Evolutionary conservation across 1,140 invertebrate species (phyloP).

Genomic region (Drosophila equinoxialis): DNA sequence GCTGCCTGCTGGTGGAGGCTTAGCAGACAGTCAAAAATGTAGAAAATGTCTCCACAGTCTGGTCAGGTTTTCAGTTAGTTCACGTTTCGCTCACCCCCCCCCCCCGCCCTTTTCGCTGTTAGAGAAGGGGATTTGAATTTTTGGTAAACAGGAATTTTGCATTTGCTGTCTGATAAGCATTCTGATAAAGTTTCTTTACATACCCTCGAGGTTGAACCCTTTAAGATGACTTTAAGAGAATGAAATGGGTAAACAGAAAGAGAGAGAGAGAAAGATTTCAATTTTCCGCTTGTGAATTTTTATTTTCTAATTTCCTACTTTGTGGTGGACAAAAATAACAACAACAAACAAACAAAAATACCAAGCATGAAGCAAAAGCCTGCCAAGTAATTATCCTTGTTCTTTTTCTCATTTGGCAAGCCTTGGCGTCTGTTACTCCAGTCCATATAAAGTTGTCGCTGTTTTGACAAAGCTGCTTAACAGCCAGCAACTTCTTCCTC

Average conservation of each 20-base stretch:
- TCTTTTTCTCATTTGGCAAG: constrained; percentile 36
- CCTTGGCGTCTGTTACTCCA: constrained; percentile 27
- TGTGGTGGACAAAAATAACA: constrained; percentile 38
- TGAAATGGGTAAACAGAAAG: neutral
- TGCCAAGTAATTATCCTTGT: constrained; percentile 78
- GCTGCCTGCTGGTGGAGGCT: neutral
- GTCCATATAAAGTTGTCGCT: constrained; percentile 62
- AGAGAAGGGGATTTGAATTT: constrained; percentile 51
- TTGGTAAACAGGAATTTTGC: constrained; percentile 73
- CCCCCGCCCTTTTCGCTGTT: neutral
- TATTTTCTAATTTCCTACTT: constrained; percentile 80
- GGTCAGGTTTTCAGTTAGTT: constrained; percentile 7
- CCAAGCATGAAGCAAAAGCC: neutral
- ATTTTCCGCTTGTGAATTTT: constrained; percentile 79
- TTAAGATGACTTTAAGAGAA: constrained; percentile 27
- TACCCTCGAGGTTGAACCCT: constrained; percentile 19
- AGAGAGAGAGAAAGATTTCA: constrained; percentile 38
- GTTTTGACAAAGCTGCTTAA: constrained; percentile 75
- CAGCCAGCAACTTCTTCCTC: constrained; percentile 18
- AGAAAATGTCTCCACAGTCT: constrained; percentile 53
- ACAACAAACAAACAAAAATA: too few species aligned
- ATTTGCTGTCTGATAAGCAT: constrained; percentile 74
- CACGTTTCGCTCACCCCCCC: neutral
- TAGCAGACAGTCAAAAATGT: constrained; percentile 74
- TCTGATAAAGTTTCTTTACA: constrained; percentile 63